Conservation (phyloP, 2,888 invertebrate genomes). For the Blomia tropicalis region DNA sequence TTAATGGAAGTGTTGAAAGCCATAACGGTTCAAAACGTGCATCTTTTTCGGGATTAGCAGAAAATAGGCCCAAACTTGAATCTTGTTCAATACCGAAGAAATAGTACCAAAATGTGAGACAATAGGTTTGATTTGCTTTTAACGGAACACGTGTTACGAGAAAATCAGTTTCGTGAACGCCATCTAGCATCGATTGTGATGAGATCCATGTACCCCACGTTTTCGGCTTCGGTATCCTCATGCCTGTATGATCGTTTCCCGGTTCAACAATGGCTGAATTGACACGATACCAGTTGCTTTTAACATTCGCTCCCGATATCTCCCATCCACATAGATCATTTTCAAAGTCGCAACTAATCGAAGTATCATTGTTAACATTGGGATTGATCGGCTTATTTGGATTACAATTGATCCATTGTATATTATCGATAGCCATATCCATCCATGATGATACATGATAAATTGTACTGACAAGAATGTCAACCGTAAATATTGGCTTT, state of each 20-base stretch:
- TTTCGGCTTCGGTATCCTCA: not conserved
- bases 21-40: not conserved
- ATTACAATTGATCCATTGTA: slow-evolving; percentile 25
- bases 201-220: not conserved
- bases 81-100: not conserved
- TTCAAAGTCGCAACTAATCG: slow-evolving; percentile 25
- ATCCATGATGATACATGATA: not conserved
- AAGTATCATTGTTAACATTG: not conserved
- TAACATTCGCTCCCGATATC: slow-evolving; percentile 12
- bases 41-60: not conserved
- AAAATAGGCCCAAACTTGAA: not conserved
- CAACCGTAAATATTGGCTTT: not conserved
- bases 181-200: not conserved
- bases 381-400: slow-evolving; percentile 5
- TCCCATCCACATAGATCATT: slow-evolving; percentile 28
- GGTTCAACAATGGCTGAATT: not conserved
- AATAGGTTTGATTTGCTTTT: not conserved
- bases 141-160: not conserved
- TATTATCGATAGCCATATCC: slow-evolving; percentile 26
- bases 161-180: too few species aligned
- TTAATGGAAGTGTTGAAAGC: not conserved
- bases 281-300: not conserved
- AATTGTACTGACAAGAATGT: not conserved
- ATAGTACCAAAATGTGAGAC: slow-evolving; percentile 8
- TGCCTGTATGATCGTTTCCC: slow-evolving; percentile 6